Evolutionary conservation across 2,888 invertebrate genomes (phyloP).

Genomic region (Papilio elwesi): DNA sequence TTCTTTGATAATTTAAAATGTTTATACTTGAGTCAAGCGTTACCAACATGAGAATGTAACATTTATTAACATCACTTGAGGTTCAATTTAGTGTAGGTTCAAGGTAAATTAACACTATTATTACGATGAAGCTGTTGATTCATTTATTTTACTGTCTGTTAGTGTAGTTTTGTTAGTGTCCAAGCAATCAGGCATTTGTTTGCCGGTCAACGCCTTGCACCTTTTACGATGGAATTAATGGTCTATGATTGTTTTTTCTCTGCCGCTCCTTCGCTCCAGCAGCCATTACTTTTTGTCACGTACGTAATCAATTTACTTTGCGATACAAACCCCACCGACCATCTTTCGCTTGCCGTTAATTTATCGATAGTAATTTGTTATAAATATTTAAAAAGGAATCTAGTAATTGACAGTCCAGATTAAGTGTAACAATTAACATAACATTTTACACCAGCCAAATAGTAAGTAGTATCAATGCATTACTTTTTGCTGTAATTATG

Average conservation of each 20-base stretch:
- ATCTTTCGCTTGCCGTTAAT: slow-evolving; percentile 17
- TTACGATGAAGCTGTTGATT: neutral
- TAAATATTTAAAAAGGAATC: slow-evolving; percentile 7
- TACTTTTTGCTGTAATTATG: neutral
- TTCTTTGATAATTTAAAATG: no score
- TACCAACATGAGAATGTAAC: no score
- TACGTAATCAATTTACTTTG: slow-evolving; percentile 31
- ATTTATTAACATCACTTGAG: neutral
- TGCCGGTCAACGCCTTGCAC: slow-evolving; percentile 8
- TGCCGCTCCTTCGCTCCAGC: neutral
- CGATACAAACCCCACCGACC: slow-evolving; percentile 5
- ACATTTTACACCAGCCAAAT: neutral
- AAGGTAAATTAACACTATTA: slow-evolving; percentile 4
- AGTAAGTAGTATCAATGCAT: neutral
- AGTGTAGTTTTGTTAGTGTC: no score
- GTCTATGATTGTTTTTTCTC: slow-evolving; percentile 11
- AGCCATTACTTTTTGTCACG: slow-evolving; percentile 28
- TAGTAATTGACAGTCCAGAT: slow-evolving; percentile 20
- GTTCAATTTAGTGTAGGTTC: neutral
- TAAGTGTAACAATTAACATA: slow-evolving; percentile 3
- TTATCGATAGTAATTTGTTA: slow-evolving; percentile 29
- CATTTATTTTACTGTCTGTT: slow-evolving; percentile 3
- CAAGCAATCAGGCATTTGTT: neutral
- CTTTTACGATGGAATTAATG: slow-evolving; percentile 21
- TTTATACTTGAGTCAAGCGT: no score